Percentiles rank a stretch among this genome's conserved stretches.
Evolutionary conservation across 2,888 invertebrate genomes (phyloP).

Genomic region (Melanotus villosus): DNA sequence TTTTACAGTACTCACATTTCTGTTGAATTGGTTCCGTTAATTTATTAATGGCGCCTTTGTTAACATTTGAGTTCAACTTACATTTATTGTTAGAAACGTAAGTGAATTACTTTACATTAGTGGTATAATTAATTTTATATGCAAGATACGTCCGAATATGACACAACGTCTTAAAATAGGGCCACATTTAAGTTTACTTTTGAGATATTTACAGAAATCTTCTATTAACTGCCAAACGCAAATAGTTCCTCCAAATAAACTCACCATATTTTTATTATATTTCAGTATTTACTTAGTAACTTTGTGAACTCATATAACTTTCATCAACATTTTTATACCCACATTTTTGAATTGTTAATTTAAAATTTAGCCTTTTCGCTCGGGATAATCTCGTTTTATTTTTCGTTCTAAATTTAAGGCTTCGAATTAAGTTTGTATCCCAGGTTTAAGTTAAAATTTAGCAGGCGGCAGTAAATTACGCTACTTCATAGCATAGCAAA

Average conservation of each 20-base stretch:
- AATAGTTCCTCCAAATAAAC: no score
- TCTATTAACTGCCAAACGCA: no score
- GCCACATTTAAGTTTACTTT: no score
- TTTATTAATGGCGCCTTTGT: not conserved
- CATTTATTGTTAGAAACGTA: not conserved
- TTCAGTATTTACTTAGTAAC: no score
- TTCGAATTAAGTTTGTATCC: not conserved
- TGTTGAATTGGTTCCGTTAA: not conserved
- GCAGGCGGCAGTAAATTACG: conserved; percentile 1
- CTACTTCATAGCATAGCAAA: not conserved
- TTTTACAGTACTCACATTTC: conserved; percentile 3
- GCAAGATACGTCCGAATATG: no score
- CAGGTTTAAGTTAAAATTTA: not conserved
- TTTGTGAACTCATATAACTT: no score
- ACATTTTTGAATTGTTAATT: not conserved
- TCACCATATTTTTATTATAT: no score
- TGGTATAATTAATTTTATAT: no score
- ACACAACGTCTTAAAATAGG: no score
- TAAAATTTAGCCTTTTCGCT: conserved; percentile 3
- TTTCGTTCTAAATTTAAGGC: conserved; percentile 1
- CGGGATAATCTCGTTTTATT: not conserved
- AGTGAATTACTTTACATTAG: no score
- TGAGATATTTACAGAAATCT: no score
- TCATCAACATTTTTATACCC: not conserved
- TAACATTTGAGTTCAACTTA: not conserved